These are phyloP conservation scores for Onychomys torridus DNA, from an alignment of 2,797 vertebrate genomes.

Conservation along the genomic window DNA sequence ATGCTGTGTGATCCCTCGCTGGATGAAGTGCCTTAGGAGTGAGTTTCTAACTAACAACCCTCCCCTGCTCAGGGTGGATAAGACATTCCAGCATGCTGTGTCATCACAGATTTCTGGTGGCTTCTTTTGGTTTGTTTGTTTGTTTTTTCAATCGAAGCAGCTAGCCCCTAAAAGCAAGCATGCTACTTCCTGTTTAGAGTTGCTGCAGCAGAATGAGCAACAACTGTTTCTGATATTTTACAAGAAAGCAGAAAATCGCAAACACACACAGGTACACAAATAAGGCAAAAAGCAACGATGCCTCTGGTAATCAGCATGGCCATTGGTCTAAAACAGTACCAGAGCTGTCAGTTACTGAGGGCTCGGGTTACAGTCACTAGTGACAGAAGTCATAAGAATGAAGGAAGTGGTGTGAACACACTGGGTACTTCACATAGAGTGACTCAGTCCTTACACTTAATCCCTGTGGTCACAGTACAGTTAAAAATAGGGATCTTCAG, in stretches of 20 bases:
- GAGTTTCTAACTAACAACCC: background rate
- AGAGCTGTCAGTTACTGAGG: background rate
- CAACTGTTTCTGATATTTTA: conserved; percentile 24
- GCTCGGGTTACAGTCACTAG: background rate
- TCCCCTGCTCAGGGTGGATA: background rate
- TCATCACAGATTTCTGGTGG: conserved; percentile 22
- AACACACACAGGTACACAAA: background rate
- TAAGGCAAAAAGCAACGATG: background rate
- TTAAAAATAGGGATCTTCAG: background rate
- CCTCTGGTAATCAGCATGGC: background rate
- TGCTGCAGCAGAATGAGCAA: background rate
- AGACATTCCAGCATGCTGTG: background rate
- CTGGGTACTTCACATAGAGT: accelerated
- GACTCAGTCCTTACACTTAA: background rate
- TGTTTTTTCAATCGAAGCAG: too few relatives aligned
- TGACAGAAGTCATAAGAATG: background rate
- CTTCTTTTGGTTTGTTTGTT: too few relatives aligned
- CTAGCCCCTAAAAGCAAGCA: conserved; percentile 43
- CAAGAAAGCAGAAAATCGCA: conserved; percentile 42
- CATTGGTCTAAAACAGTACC: background rate
- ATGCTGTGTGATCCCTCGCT: background rate
- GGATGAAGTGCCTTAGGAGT: background rate
- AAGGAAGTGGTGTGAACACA: background rate
- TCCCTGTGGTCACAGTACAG: too few relatives aligned
- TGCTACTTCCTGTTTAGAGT: conserved; percentile 51